Evolutionary conservation across 2,113 vertebrate genomes (phyloP).

Genomic region (Carlito syrichta): DNA sequence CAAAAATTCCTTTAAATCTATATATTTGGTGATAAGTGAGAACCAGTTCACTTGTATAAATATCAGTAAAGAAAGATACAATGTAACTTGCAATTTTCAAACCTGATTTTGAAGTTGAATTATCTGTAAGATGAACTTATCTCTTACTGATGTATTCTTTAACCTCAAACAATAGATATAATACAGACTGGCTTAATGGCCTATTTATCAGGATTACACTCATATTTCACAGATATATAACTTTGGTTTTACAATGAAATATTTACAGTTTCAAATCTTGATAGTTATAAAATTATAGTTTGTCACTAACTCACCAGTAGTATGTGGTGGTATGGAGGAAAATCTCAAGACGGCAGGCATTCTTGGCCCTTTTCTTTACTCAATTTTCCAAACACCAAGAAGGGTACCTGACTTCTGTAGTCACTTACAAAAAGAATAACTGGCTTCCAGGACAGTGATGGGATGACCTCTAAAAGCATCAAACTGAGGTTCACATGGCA

Average conservation of each 20-base stretch:
- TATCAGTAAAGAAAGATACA: not conserved
- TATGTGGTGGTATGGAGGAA: not conserved
- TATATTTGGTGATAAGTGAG: not conserved
- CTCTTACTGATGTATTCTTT: not conserved
- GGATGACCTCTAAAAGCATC: not conserved
- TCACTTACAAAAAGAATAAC: not conserved
- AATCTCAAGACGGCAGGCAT: not conserved
- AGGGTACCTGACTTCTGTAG: not conserved
- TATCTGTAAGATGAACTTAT: not conserved
- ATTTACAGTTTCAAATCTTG: not conserved
- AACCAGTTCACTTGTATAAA: not conserved
- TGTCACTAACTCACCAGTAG: not conserved
- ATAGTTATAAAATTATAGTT: not conserved
- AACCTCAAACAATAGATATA: not conserved
- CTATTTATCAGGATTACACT: not conserved
- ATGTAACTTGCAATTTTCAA: not conserved
- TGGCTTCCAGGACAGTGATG: not conserved
- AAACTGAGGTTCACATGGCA: not conserved
- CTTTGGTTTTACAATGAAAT: not conserved
- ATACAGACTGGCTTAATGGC: not conserved
- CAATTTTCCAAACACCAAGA: not conserved
- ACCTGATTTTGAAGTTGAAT: not conserved
- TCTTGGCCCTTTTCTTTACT: not conserved
- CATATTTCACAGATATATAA: not conserved
- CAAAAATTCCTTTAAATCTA: not conserved